Evolutionary conservation across 1,140 invertebrate genomes (phyloP).

Genomic region (Lepidostoma basale): DNA sequence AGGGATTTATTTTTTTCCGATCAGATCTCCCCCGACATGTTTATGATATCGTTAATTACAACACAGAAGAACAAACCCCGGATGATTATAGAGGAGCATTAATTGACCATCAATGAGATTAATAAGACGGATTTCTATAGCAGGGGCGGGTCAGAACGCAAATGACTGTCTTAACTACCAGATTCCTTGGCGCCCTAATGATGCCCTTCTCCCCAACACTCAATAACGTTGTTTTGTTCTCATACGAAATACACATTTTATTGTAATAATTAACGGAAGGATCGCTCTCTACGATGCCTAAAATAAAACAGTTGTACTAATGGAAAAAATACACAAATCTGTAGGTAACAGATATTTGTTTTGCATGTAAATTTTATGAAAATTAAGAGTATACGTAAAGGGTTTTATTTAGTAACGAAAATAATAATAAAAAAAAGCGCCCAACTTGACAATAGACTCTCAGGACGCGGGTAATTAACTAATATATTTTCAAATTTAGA

Average conservation of each 20-base stretch:
- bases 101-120: slow-evolving; percentile 24
- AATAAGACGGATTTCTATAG: slow-evolving; percentile 10
- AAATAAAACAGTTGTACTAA: too few relatives aligned
- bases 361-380: too few relatives aligned
- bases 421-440: too few relatives aligned
- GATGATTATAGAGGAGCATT: slow-evolving; percentile 22
- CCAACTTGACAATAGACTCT: too few relatives aligned
- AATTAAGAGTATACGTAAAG: too few relatives aligned
- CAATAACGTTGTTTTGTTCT: slow-evolving; percentile 16
- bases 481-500: too few relatives aligned
- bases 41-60: slow-evolving; percentile 31
- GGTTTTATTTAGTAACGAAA: too few relatives aligned
- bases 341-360: too few relatives aligned
- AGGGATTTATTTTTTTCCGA: slow-evolving; percentile 22
- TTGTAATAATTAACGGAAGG: too few relatives aligned
- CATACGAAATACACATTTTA: not conserved
- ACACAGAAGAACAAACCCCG: slow-evolving; percentile 10
- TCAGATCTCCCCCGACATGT: slow-evolving; percentile 2
- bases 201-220: not conserved
- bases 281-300: too few relatives aligned
- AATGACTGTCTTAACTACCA: slow-evolving; percentile 11
- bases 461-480: too few relatives aligned
- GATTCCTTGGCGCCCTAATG: slow-evolving; percentile 2
- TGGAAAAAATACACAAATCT: too few relatives aligned
- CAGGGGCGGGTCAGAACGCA: not conserved